Conservation (phyloP, 2,797 vertebrate genomes). For the Sardinella longiceps region DNA sequence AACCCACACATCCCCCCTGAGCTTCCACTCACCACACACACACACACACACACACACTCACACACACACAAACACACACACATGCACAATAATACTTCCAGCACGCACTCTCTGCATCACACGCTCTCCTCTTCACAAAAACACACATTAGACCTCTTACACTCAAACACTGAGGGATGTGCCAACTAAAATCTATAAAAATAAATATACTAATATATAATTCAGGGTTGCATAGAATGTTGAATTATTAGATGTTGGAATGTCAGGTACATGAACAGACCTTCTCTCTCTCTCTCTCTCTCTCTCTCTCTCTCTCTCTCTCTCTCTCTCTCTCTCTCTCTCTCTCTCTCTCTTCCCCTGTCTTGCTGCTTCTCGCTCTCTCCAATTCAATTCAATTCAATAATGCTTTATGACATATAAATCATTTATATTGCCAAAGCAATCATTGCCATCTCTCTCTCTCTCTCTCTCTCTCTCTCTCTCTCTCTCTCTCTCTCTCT, state of each 20-base stretch:
- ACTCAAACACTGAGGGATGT: too few relatives aligned
- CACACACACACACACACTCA: not conserved
- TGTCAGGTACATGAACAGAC: too few relatives aligned
- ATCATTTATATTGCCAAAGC: too few relatives aligned
- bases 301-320: conserved; percentile 44
- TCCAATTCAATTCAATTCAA: too few relatives aligned
- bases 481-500: conserved; percentile 43
- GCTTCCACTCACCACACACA: not conserved
- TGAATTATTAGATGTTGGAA: conserved; percentile 32
- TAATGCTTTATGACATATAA: too few relatives aligned
- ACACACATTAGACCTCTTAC: conserved; percentile 2
- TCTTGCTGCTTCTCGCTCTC: conserved; percentile 21
- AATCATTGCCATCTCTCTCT: too few relatives aligned
- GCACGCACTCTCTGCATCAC: not conserved
- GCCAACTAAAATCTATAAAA: too few relatives aligned
- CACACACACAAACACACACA: conserved; percentile 27
- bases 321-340: conserved; percentile 27
- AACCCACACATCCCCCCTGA: conserved; percentile 12
- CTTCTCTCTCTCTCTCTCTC: conserved; percentile 18
- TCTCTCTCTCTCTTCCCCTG: conserved; percentile 31
- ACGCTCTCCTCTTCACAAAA: not conserved
- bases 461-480: conserved; percentile 24
- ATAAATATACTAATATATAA: conserved; percentile 24
- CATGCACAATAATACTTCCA: conserved; percentile 15
- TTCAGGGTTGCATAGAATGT: conserved; percentile 9